phyloP scores from a whole-genome alignment of 2,113 vertebrate species.

The Fukomys damarensis region DNA sequence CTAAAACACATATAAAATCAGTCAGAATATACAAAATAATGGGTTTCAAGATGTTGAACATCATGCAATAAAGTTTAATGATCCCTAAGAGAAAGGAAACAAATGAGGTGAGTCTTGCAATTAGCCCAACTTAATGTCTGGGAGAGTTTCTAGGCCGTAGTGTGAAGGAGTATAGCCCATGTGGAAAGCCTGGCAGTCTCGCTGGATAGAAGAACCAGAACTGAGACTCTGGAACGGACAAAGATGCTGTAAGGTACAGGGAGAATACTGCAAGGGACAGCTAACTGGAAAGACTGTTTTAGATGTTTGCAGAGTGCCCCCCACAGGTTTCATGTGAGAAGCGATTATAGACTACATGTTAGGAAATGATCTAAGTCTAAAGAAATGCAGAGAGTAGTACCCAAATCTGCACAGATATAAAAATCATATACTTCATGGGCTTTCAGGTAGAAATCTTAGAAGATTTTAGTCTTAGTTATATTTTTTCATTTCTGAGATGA shows the following conservation, averaged over 20 bases:
- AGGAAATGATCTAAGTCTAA: neutral
- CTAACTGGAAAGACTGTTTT: neutral
- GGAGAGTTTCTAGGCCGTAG: neutral
- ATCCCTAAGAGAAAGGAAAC: slow-evolving; percentile 13
- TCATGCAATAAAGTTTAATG: slow-evolving; percentile 11
- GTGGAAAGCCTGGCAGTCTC: neutral
- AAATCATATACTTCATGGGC: neutral
- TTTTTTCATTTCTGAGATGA: too few species aligned
- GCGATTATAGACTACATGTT: neutral
- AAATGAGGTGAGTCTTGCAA: slow-evolving; percentile 34
- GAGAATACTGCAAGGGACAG: accelerated
- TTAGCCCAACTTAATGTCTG: slow-evolving; percentile 19
- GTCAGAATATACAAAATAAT: neutral
- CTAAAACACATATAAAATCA: neutral
- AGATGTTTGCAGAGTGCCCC: neutral
- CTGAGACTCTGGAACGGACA: neutral
- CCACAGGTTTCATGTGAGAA: neutral
- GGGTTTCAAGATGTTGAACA: neutral
- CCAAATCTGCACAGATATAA: neutral
- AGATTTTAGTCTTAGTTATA: neutral
- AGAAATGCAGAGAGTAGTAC: neutral
- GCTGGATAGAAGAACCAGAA: neutral
- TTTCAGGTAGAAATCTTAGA: neutral
- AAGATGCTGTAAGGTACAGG: neutral
- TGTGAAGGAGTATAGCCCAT: neutral